Conservation (phyloP, 1,140 invertebrate genomes). For the Drosophila melanogaster region DNA sequence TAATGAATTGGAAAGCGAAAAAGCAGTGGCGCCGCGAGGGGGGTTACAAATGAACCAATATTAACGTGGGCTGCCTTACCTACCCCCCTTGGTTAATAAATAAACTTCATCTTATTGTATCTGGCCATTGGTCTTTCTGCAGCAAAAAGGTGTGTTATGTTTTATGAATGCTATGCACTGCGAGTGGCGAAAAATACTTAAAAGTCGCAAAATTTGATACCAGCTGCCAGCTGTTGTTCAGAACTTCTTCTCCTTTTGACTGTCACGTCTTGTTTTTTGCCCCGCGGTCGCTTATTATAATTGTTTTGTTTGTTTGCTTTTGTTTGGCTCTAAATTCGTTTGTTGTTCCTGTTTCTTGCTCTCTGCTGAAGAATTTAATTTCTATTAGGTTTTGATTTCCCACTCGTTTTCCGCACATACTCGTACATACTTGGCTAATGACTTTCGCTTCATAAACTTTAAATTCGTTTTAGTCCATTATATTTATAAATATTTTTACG, state of each 20-base stretch:
- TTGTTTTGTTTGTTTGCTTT: conserved; percentile 64
- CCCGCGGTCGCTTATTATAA: conserved; percentile 54
- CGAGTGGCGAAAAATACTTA: background rate
- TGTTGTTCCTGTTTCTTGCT: conserved; percentile 11
- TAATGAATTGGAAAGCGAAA: conserved; percentile 30
- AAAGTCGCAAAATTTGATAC: background rate
- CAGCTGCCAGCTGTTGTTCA: background rate
- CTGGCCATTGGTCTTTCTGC: conserved; percentile 11
- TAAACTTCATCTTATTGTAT: conserved; percentile 12
- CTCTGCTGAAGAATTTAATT: conserved; percentile 57
- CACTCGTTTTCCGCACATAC: conserved; percentile 13
- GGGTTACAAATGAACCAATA: background rate
- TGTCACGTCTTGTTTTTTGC: conserved; percentile 11
- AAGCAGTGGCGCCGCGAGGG: background rate
- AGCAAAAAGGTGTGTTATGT: background rate
- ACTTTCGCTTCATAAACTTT: conserved; percentile 63
- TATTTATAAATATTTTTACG: conserved; percentile 55
- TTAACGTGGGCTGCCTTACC: conserved; percentile 19
- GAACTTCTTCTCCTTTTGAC: background rate
- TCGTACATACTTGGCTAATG: conserved; percentile 24
- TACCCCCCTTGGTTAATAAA: conserved; percentile 25
- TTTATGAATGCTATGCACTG: background rate
- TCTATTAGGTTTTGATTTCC: conserved; percentile 42
- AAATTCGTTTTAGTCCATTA: conserved; percentile 75
- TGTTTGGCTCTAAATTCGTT: background rate